Evolutionary conservation across 2,113 vertebrate genomes (phyloP), one percentile per base, ranked within the genome.

Genomic region (Ammodytes marinus): DNA sequence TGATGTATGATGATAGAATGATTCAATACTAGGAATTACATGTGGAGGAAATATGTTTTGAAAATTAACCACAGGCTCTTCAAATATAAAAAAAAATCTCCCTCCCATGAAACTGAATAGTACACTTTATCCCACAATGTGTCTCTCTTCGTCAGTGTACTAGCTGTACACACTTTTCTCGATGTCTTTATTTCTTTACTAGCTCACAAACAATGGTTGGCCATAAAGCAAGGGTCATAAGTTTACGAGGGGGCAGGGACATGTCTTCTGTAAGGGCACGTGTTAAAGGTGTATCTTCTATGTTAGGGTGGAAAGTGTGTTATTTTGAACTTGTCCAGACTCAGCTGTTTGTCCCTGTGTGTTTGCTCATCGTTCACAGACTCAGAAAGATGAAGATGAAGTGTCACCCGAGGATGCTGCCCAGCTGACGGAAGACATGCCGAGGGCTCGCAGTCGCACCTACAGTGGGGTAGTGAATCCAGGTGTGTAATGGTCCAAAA

Each of bases 381-480:
- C 88, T 72, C 69, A 91, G 52, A 55, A 55, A 46, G 64, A 92
- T 27, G 83, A 88, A 3, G 61, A 88, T 11, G 77, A 84, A 12
- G 57, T 12, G 3, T 59, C 49, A 39, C 27, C 59, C 7, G 15
- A 47, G 7, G 86, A 86, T 1, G 4, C 15, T 10, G 42, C 5
- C 0, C 57, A 86, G 40, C 4, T 15, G 5, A 67, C 75, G 3
- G 80, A 83, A 11, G 37, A 60, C 1, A 69, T 61, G 46, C 27
- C 35, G 12, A 66, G 71, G 49, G 57, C 83, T 0, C 35, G 55
- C 1, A 9, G 83, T 0, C 35, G 55, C 1, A 9, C 65, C 15
- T 65, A 65, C 40, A 89, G 84, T 6, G 94, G 89, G 15, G 54
- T 90, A 0, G 69, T 91, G 17, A 96, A 93, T 17, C 77, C 91